A percentile compares a stretch with the other conserved stretches of the same genome.
phyloP scores from a whole-genome alignment of 2,113 vertebrate genomes.

The Excalfactoria chinensis region DNA sequence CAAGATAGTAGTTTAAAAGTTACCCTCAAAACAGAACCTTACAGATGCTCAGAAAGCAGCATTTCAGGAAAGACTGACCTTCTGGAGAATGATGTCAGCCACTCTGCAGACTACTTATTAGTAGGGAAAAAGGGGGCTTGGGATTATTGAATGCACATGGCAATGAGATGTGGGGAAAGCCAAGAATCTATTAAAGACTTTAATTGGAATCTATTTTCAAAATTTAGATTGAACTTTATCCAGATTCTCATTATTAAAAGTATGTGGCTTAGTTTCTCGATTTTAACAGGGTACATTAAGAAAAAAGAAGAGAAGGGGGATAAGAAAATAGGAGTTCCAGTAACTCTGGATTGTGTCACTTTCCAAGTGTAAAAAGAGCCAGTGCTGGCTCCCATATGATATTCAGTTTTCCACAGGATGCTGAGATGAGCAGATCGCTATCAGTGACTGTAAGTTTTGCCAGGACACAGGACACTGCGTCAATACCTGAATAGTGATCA shows the following conservation, averaged over 20 bases:
- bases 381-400: neutral
- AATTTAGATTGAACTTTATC: conserved; percentile 77
- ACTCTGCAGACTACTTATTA: conserved; percentile 27
- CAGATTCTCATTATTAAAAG: conserved; percentile 87
- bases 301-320: neutral
- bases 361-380: neutral
- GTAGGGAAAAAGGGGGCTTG: conserved; percentile 32
- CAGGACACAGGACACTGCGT: neutral
- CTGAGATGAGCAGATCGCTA: neutral
- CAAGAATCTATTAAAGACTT: conserved; percentile 84
- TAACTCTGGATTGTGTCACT: conserved; percentile 47
- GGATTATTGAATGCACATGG: conserved; percentile 87
- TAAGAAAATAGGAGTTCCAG: neutral
- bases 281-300: conserved; percentile 46
- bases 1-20: neutral
- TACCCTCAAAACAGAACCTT: neutral
- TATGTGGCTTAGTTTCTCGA: conserved; percentile 79
- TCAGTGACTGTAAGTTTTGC: neutral
- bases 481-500: neutral
- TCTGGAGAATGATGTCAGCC: conserved; percentile 77
- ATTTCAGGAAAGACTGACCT: conserved; percentile 56
- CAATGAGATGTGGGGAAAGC: conserved; percentile 75
- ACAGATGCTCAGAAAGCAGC: neutral
- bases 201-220: conserved; percentile 81
- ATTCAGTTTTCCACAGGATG: neutral